Conservation (phyloP, 2,888 invertebrate genomes). For the Microctonus hyperodae region DNA sequence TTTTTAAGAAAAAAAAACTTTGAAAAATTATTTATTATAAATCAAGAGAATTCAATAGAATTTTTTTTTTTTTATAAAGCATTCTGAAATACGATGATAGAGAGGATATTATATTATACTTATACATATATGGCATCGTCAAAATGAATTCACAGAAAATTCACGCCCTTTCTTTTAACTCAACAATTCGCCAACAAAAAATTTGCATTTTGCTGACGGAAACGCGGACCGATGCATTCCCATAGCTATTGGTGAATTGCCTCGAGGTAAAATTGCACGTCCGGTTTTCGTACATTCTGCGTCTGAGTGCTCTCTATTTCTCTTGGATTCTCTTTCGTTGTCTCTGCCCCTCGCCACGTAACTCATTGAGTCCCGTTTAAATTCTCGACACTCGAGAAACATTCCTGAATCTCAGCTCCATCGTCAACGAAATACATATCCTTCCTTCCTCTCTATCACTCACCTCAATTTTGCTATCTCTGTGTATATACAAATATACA, state of each 20-base stretch:
- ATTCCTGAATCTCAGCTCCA: slow-evolving; percentile 39
- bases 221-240: slow-evolving; percentile 44
- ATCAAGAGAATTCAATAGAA: background rate
- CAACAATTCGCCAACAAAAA: slow-evolving; percentile 17
- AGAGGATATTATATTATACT: background rate
- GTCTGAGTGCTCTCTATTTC: slow-evolving; percentile 39
- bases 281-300: slow-evolving; percentile 47
- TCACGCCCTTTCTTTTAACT: slow-evolving; percentile 15
- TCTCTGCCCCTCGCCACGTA: no score
- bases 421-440: slow-evolving; percentile 42
- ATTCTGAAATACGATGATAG: background rate
- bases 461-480: slow-evolving; percentile 14
- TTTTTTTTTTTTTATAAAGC: background rate
- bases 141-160: slow-evolving; percentile 7
- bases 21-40: background rate
- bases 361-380: slow-evolving; percentile 14
- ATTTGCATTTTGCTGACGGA: slow-evolving; percentile 49
- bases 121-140: background rate
- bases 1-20: background rate
- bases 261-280: slow-evolving; percentile 48
- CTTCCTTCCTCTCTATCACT: slow-evolving; percentile 28
- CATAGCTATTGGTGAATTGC: slow-evolving; percentile 44
- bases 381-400: slow-evolving; percentile 37
- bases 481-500: background rate
- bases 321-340: no score